Percentiles rank a stretch among this genome's conserved stretches.
phyloP scores from a whole-genome alignment of 64 coral and sea anemone genomes.

The Stichodactyla mertensii region DNA sequence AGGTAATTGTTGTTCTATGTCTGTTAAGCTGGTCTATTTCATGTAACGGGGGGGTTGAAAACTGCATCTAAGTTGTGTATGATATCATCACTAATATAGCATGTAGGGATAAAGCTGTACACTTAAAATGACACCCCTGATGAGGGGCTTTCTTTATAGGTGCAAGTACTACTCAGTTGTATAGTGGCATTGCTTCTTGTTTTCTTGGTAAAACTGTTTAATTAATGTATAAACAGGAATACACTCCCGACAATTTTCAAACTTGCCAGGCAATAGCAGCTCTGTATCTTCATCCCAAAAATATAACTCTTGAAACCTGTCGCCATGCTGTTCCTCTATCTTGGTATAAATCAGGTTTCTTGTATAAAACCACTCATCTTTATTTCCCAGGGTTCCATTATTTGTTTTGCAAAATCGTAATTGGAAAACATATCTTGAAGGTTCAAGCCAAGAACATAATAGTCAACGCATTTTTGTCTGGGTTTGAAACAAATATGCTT shows the following conservation, averaged over 20 bases:
- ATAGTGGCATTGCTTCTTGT: slow-evolving; percentile 23
- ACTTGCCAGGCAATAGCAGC: not conserved
- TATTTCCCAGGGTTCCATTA: slow-evolving; percentile 26
- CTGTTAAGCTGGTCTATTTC: slow-evolving; percentile 6
- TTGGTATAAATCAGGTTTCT: not conserved
- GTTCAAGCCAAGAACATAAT: not conserved
- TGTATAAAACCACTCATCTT: slow-evolving; percentile 21
- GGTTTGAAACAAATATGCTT: not conserved
- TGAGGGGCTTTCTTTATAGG: not conserved
- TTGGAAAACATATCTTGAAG: not conserved
- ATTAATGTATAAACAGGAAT: slow-evolving; percentile 9
- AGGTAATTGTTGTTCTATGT: not conserved
- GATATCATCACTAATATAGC: slow-evolving; percentile 15
- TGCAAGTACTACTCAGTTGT: slow-evolving; percentile 15
- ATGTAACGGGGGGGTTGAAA: slow-evolving; percentile 25
- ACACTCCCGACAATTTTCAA: not conserved
- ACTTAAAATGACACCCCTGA: not conserved
- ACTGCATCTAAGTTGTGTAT: slow-evolving; percentile 34
- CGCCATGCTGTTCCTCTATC: slow-evolving; percentile 27
- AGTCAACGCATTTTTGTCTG: not conserved
- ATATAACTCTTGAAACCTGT: slow-evolving; percentile 12
- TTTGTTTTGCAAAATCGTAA: not conserved
- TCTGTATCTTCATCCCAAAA: slow-evolving; percentile 11
- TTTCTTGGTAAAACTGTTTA: slow-evolving; percentile 22
- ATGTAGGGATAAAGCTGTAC: too few relatives aligned